Base-by-base conservation (phyloP, 2,888 invertebrate genomes). In the Heteropelma amictum region DNA sequence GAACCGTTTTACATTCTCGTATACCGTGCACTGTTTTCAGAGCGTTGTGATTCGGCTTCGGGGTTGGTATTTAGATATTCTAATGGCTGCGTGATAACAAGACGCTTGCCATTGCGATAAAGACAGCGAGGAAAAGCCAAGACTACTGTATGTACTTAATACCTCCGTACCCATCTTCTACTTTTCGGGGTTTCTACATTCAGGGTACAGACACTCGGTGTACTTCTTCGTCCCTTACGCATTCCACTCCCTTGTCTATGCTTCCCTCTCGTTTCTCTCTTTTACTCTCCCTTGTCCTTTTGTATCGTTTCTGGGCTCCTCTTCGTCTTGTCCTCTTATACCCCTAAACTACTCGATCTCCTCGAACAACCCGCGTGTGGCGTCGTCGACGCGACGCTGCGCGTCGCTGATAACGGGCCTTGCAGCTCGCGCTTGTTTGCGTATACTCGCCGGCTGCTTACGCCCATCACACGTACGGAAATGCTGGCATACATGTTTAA, bases 41-140 rank as follows among this genome's bases (percentile, higher is more conserved):
- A 45, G 17, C 19, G 35, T 23, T 76, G 80, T 76, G 80, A 81
- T 79, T 81, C 78, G 80, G 81, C 80, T 84, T 81, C 81, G 72
- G 85, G 84, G 87, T 87, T 86, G 87, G 88, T 89, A 89, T 89
- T 89, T 89, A 89, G 89, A 89, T 89, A 89, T 89, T 89, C 89
- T 89, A 89, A 89, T 89, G 88, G 88, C 84, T 83, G 81, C 80
- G 86, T 82, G 89, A 89, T 89, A 89, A 89, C 87, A 86, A 86
- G 88, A 87, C 87, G 85, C 82, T 85, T 85, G 85, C 84, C 85
- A 83, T 85, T 82, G 83, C 84, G 88, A 88, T 88, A 88, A 87
- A 87, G 87, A 86, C 85, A 84, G 83, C 83, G 80, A 49, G 23
- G 19, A 63, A 51, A 47, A 68, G 67, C 40, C 58, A 56, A 61